Evolutionary conservation across 1,140 invertebrate species (phyloP), one percentile per base, ranked within the genome.

Genomic region (Drosophila triauraria): DNA sequence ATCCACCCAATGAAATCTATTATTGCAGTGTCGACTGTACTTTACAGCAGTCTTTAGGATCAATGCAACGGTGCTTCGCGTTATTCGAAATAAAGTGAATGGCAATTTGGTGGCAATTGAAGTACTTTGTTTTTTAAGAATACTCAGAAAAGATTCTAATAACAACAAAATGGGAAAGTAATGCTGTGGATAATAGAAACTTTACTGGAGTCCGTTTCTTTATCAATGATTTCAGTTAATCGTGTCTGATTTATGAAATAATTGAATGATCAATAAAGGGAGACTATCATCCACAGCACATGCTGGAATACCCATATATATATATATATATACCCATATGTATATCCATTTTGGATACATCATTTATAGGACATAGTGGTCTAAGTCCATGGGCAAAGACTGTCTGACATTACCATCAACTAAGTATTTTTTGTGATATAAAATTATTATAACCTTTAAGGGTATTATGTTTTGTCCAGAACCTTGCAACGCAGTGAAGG

Each of bases 101-200:
- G 25, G 40, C 48, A 70, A 56, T 70, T 54, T 68, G 62, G 67
- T 68, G 32, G 20, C 68, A 72, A 72, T 72, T 50, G 17, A 38
- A 30, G 54, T 13, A 30, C 35, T 44, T 43, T 69, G 48, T 70
- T 68, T 70, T 68, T 68, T 38, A 54, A 68, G 30, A 70, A 56
- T 47, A 68, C 62, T 15, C 5, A 40, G 48, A 70, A 70, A 54
- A 23, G 63, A 54, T 13, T 43, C 47, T 56, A 68, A 70, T 68
- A 69, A 56, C 40, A 70, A 70, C 63, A 70, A 54, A 70, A 70
- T 70, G 63, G 63, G 48, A 68, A 70, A 17, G 62, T 69, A 68
- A 70, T 70, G 43, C 25, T 25, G 6, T 4, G n/a, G 12, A 69
- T 53, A 69, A 69, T 65, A n/a, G 61, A 44, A n/a, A 48, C 35